Evolutionary conservation across 2,113 vertebrate species (phyloP), one percentile per base, ranked within the genome.

Genomic region (Phyllopteryx taeniolatus): DNA sequence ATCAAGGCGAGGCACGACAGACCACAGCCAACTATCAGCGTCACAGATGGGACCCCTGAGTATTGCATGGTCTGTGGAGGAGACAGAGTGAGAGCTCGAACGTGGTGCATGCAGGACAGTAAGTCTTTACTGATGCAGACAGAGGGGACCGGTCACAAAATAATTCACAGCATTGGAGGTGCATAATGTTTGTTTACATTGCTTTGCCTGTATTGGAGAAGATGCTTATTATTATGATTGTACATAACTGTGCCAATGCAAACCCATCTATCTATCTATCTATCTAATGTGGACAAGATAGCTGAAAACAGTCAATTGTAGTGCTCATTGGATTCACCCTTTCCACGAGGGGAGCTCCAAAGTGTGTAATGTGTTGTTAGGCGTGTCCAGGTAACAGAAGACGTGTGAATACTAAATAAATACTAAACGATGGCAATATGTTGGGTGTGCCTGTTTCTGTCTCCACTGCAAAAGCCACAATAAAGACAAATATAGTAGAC

Each of bases 21-120:
- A 89, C 98, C 98, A 88, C 98, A 99, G 93, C 98, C 98, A 86
- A 99, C 94, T 91, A 99, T 98, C 89, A 99, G 90, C 83, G 98
- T 99, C 90, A 99, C 97, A 90, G 96, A 98, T 85, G 97, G 96
- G 87, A 96, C 93, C 86, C 96, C 96, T 93, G 96, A 95, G 92
- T 96, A 96, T 91, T 96, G 95, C 98, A 99, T 99, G 93, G 93
- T 94, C 98, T 99, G 94, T 79, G 90, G 88, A 86, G 90, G 85
- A 90, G 83, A 94, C 74, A 67, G 71, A 79, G 83, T 83, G 76
- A 84, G 83, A 82, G 81, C 71, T 17, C 73, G 81, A 74, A 79
- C 66, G 73, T 53, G 57, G 68, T 82, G 79, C 79, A 87, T 53
- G 64, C 76, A 83, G 81, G 72, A 85, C 84, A 79, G 70, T 86